phyloP scores from a whole-genome alignment of 2,113 vertebrate genomes.

The Falco punctatus region DNA sequence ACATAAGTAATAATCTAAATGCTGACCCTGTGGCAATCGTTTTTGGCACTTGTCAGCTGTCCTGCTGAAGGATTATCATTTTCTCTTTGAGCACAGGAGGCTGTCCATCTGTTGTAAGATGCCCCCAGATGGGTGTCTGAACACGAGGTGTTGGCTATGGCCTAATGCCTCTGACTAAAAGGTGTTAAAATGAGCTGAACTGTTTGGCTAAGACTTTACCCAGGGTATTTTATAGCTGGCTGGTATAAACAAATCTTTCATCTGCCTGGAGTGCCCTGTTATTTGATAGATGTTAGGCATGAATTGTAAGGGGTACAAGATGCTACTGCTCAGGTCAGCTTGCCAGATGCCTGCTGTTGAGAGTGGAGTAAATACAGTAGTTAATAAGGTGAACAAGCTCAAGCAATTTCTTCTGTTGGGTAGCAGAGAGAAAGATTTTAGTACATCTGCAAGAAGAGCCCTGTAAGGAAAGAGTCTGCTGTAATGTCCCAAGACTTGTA shows the following conservation, averaged over 20 bases:
- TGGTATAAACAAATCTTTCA: not conserved
- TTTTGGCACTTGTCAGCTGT: conserved; percentile 23
- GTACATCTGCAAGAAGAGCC: not conserved
- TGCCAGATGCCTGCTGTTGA: not conserved
- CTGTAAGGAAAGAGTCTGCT: not conserved
- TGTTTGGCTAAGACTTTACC: not conserved
- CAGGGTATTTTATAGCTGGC: not conserved
- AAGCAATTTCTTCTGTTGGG: not conserved
- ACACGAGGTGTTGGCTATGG: not conserved
- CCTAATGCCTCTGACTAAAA: not conserved
- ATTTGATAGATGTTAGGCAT: not conserved
- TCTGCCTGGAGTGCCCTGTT: not conserved
- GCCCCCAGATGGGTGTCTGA: conserved; percentile 39
- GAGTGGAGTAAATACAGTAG: not conserved
- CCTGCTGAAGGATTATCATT: conserved; percentile 27
- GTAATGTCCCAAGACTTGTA: not conserved
- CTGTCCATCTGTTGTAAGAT: conserved; percentile 54
- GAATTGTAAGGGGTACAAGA: not conserved
- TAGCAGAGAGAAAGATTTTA: not conserved
- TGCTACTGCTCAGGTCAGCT: not conserved
- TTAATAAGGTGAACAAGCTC: not conserved
- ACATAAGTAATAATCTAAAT: not conserved
- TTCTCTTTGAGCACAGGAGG: conserved; percentile 31
- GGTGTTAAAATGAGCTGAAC: conserved; percentile 26
- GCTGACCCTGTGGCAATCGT: not conserved